Evolutionary conservation across 1,140 invertebrate species (phyloP), one percentile per base, ranked within the genome.

Genomic region (Macrosteles quadrilineatus): DNA sequence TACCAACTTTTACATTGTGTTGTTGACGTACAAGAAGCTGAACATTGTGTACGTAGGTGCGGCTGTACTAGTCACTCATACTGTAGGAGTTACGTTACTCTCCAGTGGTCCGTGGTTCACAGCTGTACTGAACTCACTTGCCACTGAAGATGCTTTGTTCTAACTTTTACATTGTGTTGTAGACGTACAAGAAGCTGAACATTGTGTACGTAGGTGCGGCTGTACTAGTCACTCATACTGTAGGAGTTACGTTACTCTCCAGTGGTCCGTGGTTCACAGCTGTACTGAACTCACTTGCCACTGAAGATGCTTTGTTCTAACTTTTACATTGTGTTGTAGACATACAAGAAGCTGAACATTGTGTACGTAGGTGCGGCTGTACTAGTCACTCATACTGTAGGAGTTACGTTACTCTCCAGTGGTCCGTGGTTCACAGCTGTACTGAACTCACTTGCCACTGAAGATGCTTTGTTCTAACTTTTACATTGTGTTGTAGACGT

Each of bases 101-200:
- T 70, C 62, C 11, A 23, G 25, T 14, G n/a, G 29, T 25, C 71
- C 57, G 29, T 14, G 23, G 27, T 65, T 72, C 23, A 70, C 71
- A 1, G n/a, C n/a, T n/a, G 19, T 19, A 1, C 12, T 57, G 2
- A 55, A 80, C 50, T 73, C 78, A 1, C 73, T 83, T 23, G 80
- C 80, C 40, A 87, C 85, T 14, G 86, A 88, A 74, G 76, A 82
- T 62, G 81, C 85, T 1, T 81, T 89, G 66, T 88, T 83, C n/a
- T n/a, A n/a, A n/a, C n/a, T n/a, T n/a, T n/a, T n/a, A n/a, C n/a
- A n/a, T n/a, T n/a, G n/a, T n/a, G 25, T 64, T 64, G 1, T n/a
- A 64, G 62, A 31, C 2, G 25, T n/a, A 68, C 29, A 62, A 59
- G 40, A 50, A 70, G n/a, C 63, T 64, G 19, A 70, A 70, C 43